Base-by-base conservation (phyloP, 2,888 invertebrate genomes). In the Malacosoma neustria region DNA sequence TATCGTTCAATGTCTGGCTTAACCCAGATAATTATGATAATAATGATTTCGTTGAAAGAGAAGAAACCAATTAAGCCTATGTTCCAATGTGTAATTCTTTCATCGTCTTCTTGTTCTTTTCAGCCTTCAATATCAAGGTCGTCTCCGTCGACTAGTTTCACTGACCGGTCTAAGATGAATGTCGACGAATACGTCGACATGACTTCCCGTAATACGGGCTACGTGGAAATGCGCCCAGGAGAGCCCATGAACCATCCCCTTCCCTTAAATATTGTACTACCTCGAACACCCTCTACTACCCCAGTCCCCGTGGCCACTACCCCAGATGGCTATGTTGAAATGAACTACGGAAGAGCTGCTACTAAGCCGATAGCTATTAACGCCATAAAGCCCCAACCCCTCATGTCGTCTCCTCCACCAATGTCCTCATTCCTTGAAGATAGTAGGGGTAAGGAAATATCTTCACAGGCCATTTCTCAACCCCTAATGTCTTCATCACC, bases 301-400 rank as follows among this genome's bases (percentile, higher is more conserved):
- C 12, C 45, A n/a, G n/a, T 46, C 31, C 41, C 48, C 13, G 34
- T 40, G 4, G 36, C 41, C 51, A 34, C 58, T 46, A 37, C 59
- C 35, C 54, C 46, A 3, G 64, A 73, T 43, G 87, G 87, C 3
- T 90, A 89, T 63, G 75, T 89, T 34, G 88, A 88, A 60, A 89
- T 66, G 67, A 56, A 49, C 49, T 65, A 59, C 42, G 81, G 81
- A 1, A 82, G 87, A 32, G 77, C 72, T 4, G 75, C 88, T 34
- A 90, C 91, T 1, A 84, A 90, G 38, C 91, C 92, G 2, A 91
- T 92, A 38, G 84, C 88, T 1, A 91, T 91, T 35, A 86, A 88
- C 53, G 74, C 43, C 40, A 11, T 49, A 38, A 54, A 62, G 2
- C 41, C 53, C 0, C 50, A 53, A 7, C 57, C 56, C 9, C 56